Conservation (phyloP, 2,797 vertebrate genomes). For the Octomys mimax region DNA sequence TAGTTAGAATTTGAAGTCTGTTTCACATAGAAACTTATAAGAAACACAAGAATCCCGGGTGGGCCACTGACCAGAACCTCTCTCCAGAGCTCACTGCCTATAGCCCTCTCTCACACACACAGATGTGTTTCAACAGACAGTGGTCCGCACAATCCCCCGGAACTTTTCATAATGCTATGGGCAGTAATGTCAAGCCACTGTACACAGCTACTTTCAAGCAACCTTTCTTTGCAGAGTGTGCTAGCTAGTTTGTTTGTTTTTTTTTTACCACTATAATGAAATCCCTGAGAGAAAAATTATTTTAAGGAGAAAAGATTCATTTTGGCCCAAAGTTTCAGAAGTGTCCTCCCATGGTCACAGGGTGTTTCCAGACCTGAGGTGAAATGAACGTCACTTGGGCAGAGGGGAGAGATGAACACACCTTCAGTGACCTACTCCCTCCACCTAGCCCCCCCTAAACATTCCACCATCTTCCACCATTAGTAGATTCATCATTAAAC, state of each 20-base stretch:
- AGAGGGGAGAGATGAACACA: background rate
- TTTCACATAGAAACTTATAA: background rate
- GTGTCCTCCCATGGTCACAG: background rate
- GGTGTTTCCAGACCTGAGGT: background rate
- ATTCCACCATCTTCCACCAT: background rate
- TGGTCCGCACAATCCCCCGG: background rate
- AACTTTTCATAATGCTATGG: background rate
- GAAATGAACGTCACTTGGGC: background rate
- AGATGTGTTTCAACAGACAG: background rate
- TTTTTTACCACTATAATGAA: background rate
- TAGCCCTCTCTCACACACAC: background rate
- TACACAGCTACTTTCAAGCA: background rate
- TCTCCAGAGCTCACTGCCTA: background rate
- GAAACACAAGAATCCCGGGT: background rate
- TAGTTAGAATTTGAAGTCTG: background rate
- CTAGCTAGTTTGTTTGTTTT: background rate
- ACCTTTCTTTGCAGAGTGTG: background rate
- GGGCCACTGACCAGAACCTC: background rate
- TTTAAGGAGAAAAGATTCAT: background rate
- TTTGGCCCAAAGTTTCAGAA: background rate
- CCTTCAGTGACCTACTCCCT: background rate
- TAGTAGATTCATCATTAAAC: background rate
- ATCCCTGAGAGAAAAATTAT: background rate
- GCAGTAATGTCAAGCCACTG: background rate
- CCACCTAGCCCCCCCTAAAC: background rate